These are phyloP conservation scores for Camponotus vicinus DNA, from an alignment of 1,140 invertebrate species.

Conservation along the genomic window DNA sequence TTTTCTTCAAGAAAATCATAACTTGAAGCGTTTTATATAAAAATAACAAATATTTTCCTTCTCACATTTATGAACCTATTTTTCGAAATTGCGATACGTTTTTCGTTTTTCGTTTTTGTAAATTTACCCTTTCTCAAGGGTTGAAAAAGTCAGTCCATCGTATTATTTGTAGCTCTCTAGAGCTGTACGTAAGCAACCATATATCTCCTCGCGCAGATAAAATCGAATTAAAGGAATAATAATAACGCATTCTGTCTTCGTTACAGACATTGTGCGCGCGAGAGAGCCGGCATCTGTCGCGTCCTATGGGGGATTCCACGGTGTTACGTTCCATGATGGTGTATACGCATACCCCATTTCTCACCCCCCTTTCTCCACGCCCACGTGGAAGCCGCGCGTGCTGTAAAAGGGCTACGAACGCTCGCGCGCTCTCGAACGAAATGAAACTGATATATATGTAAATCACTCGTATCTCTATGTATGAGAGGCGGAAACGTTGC, in stretches of 20 bases:
- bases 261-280: constrained; percentile 48
- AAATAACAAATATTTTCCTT: neutral
- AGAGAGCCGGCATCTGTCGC: constrained; percentile 65
- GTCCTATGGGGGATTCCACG: constrained; percentile 45
- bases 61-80: constrained; percentile 6
- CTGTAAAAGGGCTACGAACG: constrained; percentile 36
- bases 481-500: constrained; percentile 70
- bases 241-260: constrained; percentile 63
- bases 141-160: neutral
- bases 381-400: constrained; percentile 40
- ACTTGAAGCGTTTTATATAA: neutral
- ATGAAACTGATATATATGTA: constrained; percentile 80
- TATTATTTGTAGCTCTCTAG: neutral
- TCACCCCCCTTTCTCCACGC: constrained; percentile 32
- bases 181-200: neutral
- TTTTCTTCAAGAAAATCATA: no score
- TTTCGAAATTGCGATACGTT: no score
- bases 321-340: constrained; percentile 20
- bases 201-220: neutral
- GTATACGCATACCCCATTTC: neutral
- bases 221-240: constrained; percentile 71
- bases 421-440: constrained; percentile 59
- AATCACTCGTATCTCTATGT: constrained; percentile 78
- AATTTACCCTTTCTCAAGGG: neutral
- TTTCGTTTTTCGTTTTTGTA: neutral